Base-by-base conservation (phyloP, 2,797 vertebrate species). In the Semaprochilodus insignis region DNA sequence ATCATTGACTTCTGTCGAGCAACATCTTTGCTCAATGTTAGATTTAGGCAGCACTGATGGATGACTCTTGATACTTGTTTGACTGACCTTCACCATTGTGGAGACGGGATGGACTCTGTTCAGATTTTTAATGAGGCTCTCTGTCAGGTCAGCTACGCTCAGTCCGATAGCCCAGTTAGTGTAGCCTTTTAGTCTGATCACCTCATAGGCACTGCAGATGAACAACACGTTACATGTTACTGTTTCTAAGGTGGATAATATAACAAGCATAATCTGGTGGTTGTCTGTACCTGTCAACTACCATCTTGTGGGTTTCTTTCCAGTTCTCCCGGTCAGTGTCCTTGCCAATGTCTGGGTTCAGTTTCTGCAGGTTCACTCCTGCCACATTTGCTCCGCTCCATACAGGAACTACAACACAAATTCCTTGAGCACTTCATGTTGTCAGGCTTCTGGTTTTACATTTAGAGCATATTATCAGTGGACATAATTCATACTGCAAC, bases 111-210 rank as follows among this genome's bases (percentile, higher is more conserved):
- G 98, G 84, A 99, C 88, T 1, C 96, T 92, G 91, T 85, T 94
- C 82, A 99, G 88, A 86, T 99, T 98, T 91, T 96, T 99, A 76
- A 97, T 60, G 15, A 99, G 95, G 85, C 96, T 97, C 90, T 99
- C 98, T 0, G 95, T 95, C 71, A 99, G 95, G 80, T 99, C 96
- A 2, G 97, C 97, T 83, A 99, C 97, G 0, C 97, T 99, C 75
- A 99, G 83, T 51, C 98, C 97, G 78, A 99, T 99, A 83, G 98
- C 97, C 97, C 98, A 99, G 95, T 99, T 99, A 31, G 97, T 99
- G 89, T 98, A 99, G 2, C 98, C 98, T 87, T 99, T 99, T 31
- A 99, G 95, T 86, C 88, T 97, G 94, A 99, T 99, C 81, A 99
- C 97, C 88, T 99, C 97, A 6, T 99, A 99, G 66, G 97, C 98